Base-by-base conservation (phyloP, 2,113 vertebrate species). In the Falco punctatus region DNA sequence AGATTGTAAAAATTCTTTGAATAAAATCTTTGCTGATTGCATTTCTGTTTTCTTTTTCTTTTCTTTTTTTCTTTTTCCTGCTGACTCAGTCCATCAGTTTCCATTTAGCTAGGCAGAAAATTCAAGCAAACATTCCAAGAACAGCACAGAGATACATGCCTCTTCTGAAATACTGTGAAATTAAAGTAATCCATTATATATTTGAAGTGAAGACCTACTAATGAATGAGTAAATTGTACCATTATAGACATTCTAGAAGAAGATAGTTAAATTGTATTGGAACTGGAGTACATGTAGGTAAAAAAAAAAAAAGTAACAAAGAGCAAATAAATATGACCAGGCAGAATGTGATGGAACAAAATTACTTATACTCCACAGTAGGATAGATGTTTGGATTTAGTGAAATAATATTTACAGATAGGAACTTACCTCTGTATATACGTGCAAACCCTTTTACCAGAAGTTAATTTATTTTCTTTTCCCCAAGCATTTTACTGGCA, bases 321-420 rank as follows among this genome's bases (percentile, higher is more conserved):
- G 28, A 62, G 46, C 26, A 74, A 73, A 86, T 69, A 70, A 79
- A 58, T 79, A 62, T 11, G 13, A 86, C 12, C 32, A 92, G 67
- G 48, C 54, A 93, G 54, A 86, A 46, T 59, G 33, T 42, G 54
- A 77, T 74, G 64, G 46, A 83, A 54, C 11, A 54, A 87, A 90
- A 57, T 42, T 38, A 35, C 59, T 78, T 78, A 6, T 15, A 48
- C 64, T 88, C n/a, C 62, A 55, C n/a, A 83, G 75, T 21, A 92
- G 51, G 78, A 58, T 42, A 86, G 81, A 88, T 92, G 54, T 92
- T 96, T 93, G 33, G 24, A 32, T 93, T 90, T 62, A 73, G 49
- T 88, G 46, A 85, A 81, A 90, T 88, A 95, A 95, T 90, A 88
- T 88, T 96, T 96, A 93, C 49, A 55, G 71, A 58, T 82, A 62